These are phyloP conservation scores for Amblyopsis rosae DNA, from an alignment of 2,113 vertebrate species.

Conservation along the genomic window DNA sequence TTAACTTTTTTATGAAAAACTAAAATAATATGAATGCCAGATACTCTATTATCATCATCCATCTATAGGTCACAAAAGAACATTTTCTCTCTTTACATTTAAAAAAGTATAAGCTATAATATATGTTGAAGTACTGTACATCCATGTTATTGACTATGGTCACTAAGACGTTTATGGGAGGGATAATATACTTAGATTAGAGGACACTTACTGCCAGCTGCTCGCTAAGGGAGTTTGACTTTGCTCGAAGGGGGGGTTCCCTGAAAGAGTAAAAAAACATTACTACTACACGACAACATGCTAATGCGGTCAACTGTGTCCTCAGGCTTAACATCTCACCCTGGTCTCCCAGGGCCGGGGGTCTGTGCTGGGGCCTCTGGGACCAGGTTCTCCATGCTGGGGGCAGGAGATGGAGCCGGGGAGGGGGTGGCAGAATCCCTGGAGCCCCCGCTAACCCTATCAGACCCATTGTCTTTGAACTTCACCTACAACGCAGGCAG, in stretches of 20 bases:
- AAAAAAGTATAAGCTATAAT: too few species aligned
- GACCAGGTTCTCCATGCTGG: constrained; percentile 76
- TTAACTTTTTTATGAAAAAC: too few species aligned
- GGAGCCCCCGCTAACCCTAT: constrained; percentile 77
- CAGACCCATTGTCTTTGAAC: constrained; percentile 81
- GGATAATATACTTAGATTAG: neutral
- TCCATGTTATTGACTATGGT: neutral
- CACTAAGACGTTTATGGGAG: neutral
- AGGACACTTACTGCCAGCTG: constrained; percentile 80
- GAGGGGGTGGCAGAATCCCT: constrained; percentile 83
- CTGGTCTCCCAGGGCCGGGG: constrained; percentile 77
- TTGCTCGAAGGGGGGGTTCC: constrained; percentile 82
- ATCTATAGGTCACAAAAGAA: too few species aligned
- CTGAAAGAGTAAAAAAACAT: constrained; percentile 62
- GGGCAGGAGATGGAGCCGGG: constrained; percentile 85
- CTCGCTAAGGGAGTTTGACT: constrained; percentile 91
- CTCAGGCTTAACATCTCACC: constrained; percentile 68
- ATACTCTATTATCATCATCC: too few species aligned
- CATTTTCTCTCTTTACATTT: too few species aligned
- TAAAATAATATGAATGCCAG: too few species aligned
- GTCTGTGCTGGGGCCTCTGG: constrained; percentile 70
- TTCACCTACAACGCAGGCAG: constrained; percentile 80
- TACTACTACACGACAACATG: neutral
- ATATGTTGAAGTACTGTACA: neutral
- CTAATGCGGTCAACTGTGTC: neutral